phyloP scores from a whole-genome alignment of 2,888 invertebrate genomes.

The Nemotelus nigrinus region DNA sequence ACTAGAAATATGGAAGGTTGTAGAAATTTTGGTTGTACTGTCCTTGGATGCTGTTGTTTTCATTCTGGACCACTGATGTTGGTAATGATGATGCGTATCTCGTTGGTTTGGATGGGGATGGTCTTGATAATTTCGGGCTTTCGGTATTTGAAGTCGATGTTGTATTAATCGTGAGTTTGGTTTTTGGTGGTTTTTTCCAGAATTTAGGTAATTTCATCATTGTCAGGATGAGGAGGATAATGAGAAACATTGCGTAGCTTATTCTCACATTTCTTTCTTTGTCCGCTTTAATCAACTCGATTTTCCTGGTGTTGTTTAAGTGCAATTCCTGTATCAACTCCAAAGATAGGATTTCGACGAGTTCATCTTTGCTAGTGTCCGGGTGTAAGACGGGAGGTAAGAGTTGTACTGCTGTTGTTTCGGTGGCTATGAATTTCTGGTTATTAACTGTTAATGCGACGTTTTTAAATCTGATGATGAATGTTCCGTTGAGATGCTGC shows the following conservation, averaged over 20 bases:
- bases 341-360: slow-evolving; percentile 4
- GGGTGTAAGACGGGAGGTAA: neutral
- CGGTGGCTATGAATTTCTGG: neutral
- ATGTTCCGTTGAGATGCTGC: neutral
- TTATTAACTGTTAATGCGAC: neutral
- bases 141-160: neutral
- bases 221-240: neutral
- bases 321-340: slow-evolving; percentile 3
- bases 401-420: neutral
- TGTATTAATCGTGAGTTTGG: neutral
- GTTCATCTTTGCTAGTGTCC: neutral
- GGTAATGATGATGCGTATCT: too few relatives aligned
- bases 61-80: too few relatives aligned
- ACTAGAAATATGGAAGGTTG: too few relatives aligned
- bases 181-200: neutral
- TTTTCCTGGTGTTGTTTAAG: slow-evolving; percentile 2
- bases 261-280: neutral
- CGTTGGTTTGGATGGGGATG: too few relatives aligned
- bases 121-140: too few relatives aligned
- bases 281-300: neutral
- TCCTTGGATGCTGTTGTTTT: too few relatives aligned
- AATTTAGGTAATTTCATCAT: neutral
- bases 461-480: slow-evolving; percentile 4
- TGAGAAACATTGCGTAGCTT: neutral
- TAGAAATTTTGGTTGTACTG: too few relatives aligned